Percentiles rank a stretch among this genome's conserved stretches.
phyloP scores from a whole-genome alignment of 2,113 vertebrate genomes.

The Psittacus erithacus region DNA sequence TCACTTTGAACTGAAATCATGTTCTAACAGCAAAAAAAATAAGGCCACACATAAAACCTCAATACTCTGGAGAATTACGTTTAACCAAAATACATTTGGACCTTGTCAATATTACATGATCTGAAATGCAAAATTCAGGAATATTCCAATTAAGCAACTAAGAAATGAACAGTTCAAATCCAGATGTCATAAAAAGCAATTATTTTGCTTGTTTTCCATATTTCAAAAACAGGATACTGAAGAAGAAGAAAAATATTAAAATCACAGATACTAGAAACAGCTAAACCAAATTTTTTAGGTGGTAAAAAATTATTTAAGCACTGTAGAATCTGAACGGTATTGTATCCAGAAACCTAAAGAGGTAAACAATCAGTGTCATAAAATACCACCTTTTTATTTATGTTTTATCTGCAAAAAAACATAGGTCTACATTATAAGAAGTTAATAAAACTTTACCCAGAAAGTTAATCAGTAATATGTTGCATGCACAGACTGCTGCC shows the following conservation, averaged over 20 bases:
- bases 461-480: not conserved
- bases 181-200: not conserved
- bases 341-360: not conserved
- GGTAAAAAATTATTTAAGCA: not conserved
- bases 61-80: not conserved
- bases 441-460: not conserved
- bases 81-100: not conserved
- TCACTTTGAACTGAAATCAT: not conserved
- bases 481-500: not conserved
- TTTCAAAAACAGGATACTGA: not conserved
- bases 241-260: not conserved
- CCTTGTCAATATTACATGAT: not conserved
- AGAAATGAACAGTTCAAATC: not conserved
- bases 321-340: not conserved
- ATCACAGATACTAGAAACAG: not conserved
- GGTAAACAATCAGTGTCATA: not conserved
- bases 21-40: not conserved
- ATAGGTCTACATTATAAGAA: not conserved
- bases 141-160: not conserved
- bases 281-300: not conserved
- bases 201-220: not conserved
- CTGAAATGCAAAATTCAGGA: not conserved
- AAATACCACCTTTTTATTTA: not conserved
- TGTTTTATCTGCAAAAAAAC: not conserved
- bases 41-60: not conserved